Evolutionary conservation across 2,888 invertebrate genomes (phyloP), one percentile per base, ranked within the genome.

Genomic region (Salticus scenicus): DNA sequence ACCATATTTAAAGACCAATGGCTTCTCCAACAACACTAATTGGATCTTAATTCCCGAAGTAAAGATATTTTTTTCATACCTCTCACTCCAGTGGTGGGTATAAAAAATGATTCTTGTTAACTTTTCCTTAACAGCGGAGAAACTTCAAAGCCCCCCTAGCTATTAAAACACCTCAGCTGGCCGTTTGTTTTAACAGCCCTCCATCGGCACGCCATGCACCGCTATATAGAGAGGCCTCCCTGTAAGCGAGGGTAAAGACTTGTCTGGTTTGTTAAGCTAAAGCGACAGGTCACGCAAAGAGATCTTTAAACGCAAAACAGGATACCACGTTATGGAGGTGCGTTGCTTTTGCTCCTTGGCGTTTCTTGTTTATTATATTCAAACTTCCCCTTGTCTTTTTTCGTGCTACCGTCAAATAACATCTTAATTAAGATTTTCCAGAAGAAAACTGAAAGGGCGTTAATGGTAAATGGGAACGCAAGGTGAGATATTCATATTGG

Each of bases 251-350:
- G 71, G 71, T 30, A 42, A 28, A 20, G 79, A 37, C 37, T 31
- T 37, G 80, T 20, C 80, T 67, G 73, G 73, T 37, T 47, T 79
- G 73, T 63, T 75, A 76, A 82, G 82, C 24, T 82, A 82, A 82
- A 76, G 75, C 71, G 82, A 82, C 82, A 71, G 41, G 82, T 82
- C 82, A 82, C 82, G 82, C 82, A 28, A 82, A 2, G 28, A 14
- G 37, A 28, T 47, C 71, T 41, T 82, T 47, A 66, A 82, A 76
- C 64, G 82, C 71, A 74, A 57, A 57, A 72, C 69, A 67, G 41
- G 57, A 17, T 69, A 30, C 69, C 33, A 24, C 24, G 33, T 67
- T 67, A n/a, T 31, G 37, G 33, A 33, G 37, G 37, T 31, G 67
- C 37, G 67, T 67, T 33, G 20, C 57, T 57, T 57, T 57, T 17